Conservation (phyloP, 2,888 invertebrate genomes). For the Scaptomyza caliginosa region DNA sequence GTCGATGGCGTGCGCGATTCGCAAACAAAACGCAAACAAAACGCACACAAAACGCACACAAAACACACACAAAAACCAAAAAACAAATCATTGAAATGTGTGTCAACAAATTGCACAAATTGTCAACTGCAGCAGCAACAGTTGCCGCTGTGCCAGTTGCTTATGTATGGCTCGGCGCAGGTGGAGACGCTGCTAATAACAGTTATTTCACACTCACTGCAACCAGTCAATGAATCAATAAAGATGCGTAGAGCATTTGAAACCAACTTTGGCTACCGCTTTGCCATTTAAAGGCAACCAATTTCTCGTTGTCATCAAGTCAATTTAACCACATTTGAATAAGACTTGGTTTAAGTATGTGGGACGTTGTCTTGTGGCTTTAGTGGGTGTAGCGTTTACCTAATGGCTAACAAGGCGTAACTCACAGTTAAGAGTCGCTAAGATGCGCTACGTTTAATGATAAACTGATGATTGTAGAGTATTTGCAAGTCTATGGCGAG, state of each 20-base stretch:
- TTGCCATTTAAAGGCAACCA: constrained; percentile 16
- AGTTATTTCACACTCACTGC: constrained; percentile 16
- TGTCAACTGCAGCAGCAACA: constrained; percentile 10
- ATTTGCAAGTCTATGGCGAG: too few species aligned
- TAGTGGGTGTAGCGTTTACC: neutral
- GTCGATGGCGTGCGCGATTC: constrained; percentile 52
- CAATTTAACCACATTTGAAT: constrained; percentile 34
- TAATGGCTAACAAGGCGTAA: neutral
- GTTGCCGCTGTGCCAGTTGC: constrained; percentile 20
- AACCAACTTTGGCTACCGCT: constrained; percentile 15
- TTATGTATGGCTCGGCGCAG: too few species aligned
- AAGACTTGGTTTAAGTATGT: too few species aligned
- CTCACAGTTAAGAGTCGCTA: too few species aligned
- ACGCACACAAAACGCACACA: constrained; percentile 67
- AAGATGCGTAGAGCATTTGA: constrained; percentile 13
- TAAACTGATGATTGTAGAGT: too few species aligned
- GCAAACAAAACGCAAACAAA: constrained; percentile 24
- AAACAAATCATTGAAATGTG: too few species aligned
- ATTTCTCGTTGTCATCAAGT: constrained; percentile 25
- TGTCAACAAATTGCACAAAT: too few species aligned
- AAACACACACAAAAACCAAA: too few species aligned
- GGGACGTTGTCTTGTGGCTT: too few species aligned
- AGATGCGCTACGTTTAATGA: too few species aligned
- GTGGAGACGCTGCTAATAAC: constrained; percentile 12
- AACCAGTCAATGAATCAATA: constrained; percentile 5